These are phyloP conservation scores for Musca vetustissima DNA, from an alignment of 1,140 invertebrate species.

Conservation along the genomic window DNA sequence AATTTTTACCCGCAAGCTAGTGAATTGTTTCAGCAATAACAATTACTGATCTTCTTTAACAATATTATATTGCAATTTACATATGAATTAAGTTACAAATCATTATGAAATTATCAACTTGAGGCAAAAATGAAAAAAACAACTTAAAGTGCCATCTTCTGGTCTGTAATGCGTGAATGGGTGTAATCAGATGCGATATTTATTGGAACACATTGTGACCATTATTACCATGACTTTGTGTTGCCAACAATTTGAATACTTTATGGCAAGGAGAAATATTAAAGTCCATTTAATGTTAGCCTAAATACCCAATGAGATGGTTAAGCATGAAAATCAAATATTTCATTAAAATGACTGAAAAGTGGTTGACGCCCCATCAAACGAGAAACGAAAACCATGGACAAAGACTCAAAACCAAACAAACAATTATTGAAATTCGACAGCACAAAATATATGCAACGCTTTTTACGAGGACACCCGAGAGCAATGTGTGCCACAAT, in stretches of 20 bases:
- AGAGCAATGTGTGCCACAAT: not conserved
- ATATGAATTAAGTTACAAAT: slow-evolving; percentile 26
- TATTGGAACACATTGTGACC: not conserved
- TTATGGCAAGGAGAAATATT: not conserved
- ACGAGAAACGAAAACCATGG: too few species aligned
- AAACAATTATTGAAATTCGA: not conserved
- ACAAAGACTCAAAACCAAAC: not conserved
- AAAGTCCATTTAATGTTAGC: not conserved
- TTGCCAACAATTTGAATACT: not conserved
- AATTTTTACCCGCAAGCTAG: too few species aligned
- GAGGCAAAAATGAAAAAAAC: too few species aligned
- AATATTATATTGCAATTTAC: too few species aligned
- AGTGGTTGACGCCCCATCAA: slow-evolving; percentile 11
- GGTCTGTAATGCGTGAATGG: not conserved
- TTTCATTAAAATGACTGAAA: slow-evolving; percentile 27
- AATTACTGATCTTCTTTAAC: too few species aligned
- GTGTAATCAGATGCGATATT: not conserved
- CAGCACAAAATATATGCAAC: not conserved
- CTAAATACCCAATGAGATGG: not conserved
- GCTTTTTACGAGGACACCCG: not conserved
- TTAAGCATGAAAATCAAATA: slow-evolving; percentile 5
- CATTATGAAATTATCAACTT: slow-evolving; percentile 4
- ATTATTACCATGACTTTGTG: too few species aligned
- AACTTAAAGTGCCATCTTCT: not conserved
- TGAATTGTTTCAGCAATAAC: too few species aligned